Conservation (phyloP, 1,140 invertebrate genomes). For the Drosophila nebulosa region DNA sequence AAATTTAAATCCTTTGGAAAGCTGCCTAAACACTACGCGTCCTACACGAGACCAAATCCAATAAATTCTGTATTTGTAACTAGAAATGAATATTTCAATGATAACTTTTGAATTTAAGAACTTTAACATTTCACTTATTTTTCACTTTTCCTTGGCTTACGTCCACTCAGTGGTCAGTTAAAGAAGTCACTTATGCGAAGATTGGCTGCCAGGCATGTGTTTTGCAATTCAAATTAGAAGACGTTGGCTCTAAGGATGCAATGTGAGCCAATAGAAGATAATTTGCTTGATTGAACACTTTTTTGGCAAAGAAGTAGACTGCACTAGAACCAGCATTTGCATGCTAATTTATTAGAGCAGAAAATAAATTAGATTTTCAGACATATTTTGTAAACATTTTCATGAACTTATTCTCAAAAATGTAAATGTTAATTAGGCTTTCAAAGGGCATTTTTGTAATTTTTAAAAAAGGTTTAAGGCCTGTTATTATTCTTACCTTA, state of each 20-base stretch:
- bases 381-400: not conserved
- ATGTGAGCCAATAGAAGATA: not conserved
- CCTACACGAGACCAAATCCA: too few species aligned
- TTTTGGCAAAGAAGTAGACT: too few species aligned
- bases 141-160: not conserved
- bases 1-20: too few species aligned
- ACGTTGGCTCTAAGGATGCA: not conserved
- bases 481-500: not conserved
- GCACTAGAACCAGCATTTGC: too few species aligned
- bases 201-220: not conserved
- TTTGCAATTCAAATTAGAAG: not conserved
- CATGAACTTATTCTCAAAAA: conserved; percentile 17
- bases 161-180: not conserved
- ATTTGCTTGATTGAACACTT: not conserved
- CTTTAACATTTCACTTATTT: too few species aligned
- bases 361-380: not conserved
- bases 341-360: not conserved
- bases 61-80: too few species aligned
- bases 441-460: not conserved
- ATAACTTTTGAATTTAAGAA: not conserved
- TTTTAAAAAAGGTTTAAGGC: not conserved
- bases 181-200: not conserved
- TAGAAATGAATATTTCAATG: too few species aligned
- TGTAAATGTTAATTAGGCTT: conserved; percentile 33
- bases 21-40: too few species aligned